Percentiles rank a stretch among this genome's conserved stretches.
Evolutionary conservation across 1,140 invertebrate genomes (phyloP).

Genomic region (Trichoplusia ni): DNA sequence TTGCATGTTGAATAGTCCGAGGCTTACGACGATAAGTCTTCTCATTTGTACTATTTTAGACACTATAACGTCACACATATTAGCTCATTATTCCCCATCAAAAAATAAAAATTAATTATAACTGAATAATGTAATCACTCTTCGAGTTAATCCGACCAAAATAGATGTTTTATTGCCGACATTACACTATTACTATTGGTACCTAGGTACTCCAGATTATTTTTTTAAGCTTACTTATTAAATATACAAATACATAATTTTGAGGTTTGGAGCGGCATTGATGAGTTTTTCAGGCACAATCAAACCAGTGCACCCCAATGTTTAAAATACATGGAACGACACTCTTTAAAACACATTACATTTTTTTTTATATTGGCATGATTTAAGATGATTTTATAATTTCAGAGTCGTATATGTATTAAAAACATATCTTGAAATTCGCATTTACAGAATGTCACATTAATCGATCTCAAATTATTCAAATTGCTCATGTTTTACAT

Average conservation of each 20-base stretch:
- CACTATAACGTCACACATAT: slow-evolving; percentile 78
- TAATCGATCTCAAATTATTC: slow-evolving; percentile 64
- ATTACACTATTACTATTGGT: slow-evolving; percentile 68
- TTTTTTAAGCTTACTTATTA: slow-evolving; percentile 68
- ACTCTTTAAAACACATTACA: slow-evolving; percentile 8
- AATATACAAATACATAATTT: slow-evolving; percentile 76
- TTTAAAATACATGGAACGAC: slow-evolving; percentile 68
- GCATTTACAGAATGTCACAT: slow-evolving; percentile 60
- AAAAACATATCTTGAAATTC: slow-evolving; percentile 42
- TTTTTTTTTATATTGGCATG: background rate
- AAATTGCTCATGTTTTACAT: slow-evolving; percentile 56
- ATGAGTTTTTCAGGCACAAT: slow-evolving; percentile 79
- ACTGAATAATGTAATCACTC: slow-evolving; percentile 82
- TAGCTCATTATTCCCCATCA: slow-evolving; percentile 73
- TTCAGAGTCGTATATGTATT: slow-evolving; percentile 39
- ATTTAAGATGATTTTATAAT: background rate
- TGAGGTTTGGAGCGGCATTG: slow-evolving; percentile 81
- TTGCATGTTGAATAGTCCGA: slow-evolving; percentile 80
- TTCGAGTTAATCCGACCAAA: slow-evolving; percentile 64
- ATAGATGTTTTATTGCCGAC: slow-evolving; percentile 60
- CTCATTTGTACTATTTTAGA: slow-evolving; percentile 83
- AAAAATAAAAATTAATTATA: slow-evolving; percentile 77
- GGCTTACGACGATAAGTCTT: slow-evolving; percentile 82
- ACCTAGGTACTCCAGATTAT: slow-evolving; percentile 57
- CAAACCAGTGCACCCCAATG: slow-evolving; percentile 77